Base-by-base conservation (phyloP, 2,113 vertebrate species). In the Colistium nudipinnis region DNA sequence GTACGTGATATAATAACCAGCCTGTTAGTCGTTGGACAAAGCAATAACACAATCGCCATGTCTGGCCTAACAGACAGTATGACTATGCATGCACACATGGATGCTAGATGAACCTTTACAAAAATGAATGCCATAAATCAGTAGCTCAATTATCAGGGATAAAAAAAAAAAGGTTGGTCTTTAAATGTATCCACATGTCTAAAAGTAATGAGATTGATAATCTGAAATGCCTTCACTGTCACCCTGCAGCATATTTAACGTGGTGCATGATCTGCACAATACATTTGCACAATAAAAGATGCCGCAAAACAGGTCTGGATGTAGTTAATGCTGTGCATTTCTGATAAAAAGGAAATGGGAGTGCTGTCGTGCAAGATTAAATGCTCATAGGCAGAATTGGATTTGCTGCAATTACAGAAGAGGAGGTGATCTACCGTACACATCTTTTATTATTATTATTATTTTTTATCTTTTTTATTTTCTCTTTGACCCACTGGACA, bases 231-330 rank as follows among this genome's bases (percentile, higher is more conserved):
- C 28, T 51, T 70, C 51, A 51, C 62, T 68, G 14, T 65, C 35
- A 36, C 36, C n/a, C 17, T 14, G n/a, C 41, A 48, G 17, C 22
- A 41, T 28, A 38, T 27, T 28, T 22, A 59, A 49, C 8, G 3
- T 43, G 62, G 27, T 74, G 62, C 72, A 67, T 67, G 55, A 53
- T 62, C 27, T 71, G 41, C 30, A 48, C 22, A 0, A 20, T 30
- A 31, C 43, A 54, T 78, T 65, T 83, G 49, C 76, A 72, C 78
- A 84, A 80, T 82, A 69, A 84, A 85, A 51, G 11, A 35, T 16
- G 7, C 2, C 2, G 19, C 48, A 19, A 61, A 74, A 60, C 28
- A 13, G 17, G 4, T 27, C 17, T 54, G 49, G 38, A 25, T 73
- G 39, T 7, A 64, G 36, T 56, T 66, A 14, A 39, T 44, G n/a